Percentiles rank a stretch among this genome's conserved stretches.
phyloP scores from a whole-genome alignment of 2,888 invertebrate genomes.

The Drosophila hamatofila region DNA sequence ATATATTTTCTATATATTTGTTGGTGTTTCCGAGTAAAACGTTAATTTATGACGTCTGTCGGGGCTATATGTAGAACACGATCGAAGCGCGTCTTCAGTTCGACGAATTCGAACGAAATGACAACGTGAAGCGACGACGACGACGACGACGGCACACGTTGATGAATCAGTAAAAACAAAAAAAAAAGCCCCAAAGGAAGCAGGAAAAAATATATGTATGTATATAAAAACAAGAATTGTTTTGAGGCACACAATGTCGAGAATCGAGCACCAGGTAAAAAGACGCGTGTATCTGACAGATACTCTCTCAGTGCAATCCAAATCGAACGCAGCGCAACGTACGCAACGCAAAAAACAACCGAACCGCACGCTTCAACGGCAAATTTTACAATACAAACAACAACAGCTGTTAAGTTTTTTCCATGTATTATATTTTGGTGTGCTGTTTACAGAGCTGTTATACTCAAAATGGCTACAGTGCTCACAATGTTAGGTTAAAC shows the following conservation, averaged over 20 bases:
- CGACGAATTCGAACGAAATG: constrained; percentile 27
- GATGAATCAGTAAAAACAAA: constrained; percentile 46
- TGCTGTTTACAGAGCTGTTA: constrained; percentile 26
- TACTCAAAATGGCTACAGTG: constrained; percentile 17
- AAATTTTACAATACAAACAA: constrained; percentile 64
- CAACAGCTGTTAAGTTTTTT: constrained; percentile 57
- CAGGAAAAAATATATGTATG: constrained; percentile 16
- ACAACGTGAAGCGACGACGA: constrained; percentile 13
- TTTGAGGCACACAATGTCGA: constrained; percentile 33
- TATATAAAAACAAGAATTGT: constrained; percentile 33
- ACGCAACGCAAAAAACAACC: constrained; percentile 30
- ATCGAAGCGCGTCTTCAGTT: constrained; percentile 54
- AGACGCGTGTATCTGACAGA: constrained; percentile 67
- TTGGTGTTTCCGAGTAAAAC: constrained; percentile 19
- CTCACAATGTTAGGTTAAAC: constrained; percentile 4
- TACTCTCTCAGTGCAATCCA: constrained; percentile 54
- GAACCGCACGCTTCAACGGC: constrained; percentile 62
- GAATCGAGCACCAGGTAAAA: constrained; percentile 23
- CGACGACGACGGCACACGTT: constrained; percentile 15
- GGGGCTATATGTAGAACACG: constrained; percentile 51
- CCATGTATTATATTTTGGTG: constrained; percentile 5
- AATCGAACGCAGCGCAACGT: constrained; percentile 54
- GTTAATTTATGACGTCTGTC: constrained; percentile 44
- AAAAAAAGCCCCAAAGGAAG: constrained; percentile 16
- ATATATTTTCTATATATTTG: constrained; percentile 11